phyloP scores from a whole-genome alignment of 2,113 vertebrate genomes.

The Paramisgurnus dabryanus region DNA sequence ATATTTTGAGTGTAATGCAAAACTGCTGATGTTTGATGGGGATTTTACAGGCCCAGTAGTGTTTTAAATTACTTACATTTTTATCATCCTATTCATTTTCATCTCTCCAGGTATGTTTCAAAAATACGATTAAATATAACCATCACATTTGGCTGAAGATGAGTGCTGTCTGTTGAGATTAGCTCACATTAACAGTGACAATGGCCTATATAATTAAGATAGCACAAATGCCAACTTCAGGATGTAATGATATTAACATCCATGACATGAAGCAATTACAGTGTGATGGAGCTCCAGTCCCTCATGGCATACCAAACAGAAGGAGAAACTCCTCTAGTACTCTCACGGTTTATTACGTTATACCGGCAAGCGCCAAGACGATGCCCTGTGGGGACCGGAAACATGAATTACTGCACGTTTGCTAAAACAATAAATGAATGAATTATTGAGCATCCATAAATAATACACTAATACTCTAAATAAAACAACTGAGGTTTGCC shows the following conservation, averaged over 20 bases:
- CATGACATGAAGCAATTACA: constrained; percentile 35
- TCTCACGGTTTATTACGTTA: background rate
- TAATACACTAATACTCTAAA: constrained; percentile 52
- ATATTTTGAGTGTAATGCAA: constrained; percentile 1
- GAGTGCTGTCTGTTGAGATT: constrained; percentile 28
- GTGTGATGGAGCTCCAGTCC: constrained; percentile 2
- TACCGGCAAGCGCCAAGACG: background rate
- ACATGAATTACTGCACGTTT: constrained; percentile 16
- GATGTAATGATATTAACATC: constrained; percentile 47
- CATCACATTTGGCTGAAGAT: constrained; percentile 16
- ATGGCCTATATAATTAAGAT: constrained; percentile 16
- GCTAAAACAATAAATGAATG: constrained; percentile 43
- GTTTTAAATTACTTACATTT: background rate
- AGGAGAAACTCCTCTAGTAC: background rate
- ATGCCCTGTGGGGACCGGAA: constrained; percentile 19
- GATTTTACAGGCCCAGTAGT: too few relatives aligned
- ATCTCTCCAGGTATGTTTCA: background rate
- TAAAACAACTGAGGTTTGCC: constrained; percentile 44
- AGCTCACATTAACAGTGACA: constrained; percentile 25
- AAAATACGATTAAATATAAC: constrained; percentile 10
- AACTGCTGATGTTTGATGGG: background rate
- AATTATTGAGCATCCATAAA: constrained; percentile 52
- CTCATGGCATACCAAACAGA: constrained; percentile 3
- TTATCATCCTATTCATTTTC: constrained; percentile 1
- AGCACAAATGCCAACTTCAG: background rate